Conservation (phyloP, 2,888 invertebrate species). For the Apodemia arnacis region DNA sequence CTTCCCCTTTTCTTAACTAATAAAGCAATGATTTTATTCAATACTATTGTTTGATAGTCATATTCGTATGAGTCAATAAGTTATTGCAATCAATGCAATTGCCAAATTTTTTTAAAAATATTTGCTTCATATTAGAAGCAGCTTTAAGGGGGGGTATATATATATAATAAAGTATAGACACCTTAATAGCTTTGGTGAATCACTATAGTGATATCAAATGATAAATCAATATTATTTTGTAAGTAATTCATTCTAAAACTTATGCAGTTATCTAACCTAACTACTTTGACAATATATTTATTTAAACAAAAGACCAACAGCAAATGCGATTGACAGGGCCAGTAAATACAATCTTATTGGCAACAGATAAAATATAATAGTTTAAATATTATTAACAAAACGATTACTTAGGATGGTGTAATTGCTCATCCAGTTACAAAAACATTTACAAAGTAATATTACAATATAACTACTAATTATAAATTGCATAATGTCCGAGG, state of each 20-base stretch:
- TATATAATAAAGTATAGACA: conserved; percentile 1
- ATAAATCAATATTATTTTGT: background rate
- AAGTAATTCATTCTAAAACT: background rate
- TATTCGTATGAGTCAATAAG: background rate
- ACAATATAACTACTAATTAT: too few species aligned
- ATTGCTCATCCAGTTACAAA: too few species aligned
- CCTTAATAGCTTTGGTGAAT: background rate
- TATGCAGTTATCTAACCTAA: background rate
- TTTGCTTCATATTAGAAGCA: background rate
- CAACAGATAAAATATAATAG: too few species aligned
- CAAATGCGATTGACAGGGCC: too few species aligned
- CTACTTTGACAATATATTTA: background rate
- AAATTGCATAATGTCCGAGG: too few species aligned
- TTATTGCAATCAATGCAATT: background rate
- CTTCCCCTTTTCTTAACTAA: conserved; percentile 9
- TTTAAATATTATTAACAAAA: too few species aligned
- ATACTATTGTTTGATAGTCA: background rate
- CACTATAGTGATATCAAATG: background rate
- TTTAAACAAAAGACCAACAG: too few species aligned
- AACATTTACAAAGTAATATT: too few species aligned
- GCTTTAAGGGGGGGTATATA: background rate
- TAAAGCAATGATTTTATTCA: background rate
- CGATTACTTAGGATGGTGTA: too few species aligned
- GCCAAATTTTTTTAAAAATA: background rate
- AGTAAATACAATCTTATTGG: too few species aligned